These are phyloP conservation scores for Tangara arthus DNA, from an alignment of 2,797 vertebrate genomes.

Conservation along the genomic window DNA sequence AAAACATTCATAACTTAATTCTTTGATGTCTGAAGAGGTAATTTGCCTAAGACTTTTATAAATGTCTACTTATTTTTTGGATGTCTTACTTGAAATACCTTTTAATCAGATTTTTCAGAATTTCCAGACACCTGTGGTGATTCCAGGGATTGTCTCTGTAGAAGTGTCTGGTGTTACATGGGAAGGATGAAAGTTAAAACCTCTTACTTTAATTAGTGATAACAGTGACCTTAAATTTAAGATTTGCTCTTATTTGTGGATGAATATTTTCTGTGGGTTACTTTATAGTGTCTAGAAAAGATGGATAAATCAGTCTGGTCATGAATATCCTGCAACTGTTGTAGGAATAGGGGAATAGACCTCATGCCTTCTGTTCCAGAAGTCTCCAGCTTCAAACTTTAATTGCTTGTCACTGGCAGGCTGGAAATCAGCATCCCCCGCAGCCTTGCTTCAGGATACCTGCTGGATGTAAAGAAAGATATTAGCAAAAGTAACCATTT, in stretches of 20 bases:
- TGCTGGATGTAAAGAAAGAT: not conserved
- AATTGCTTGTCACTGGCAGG: not conserved
- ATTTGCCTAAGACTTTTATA: not conserved
- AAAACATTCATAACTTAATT: constrained; percentile 71
- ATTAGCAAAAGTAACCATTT: not conserved
- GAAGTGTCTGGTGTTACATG: not conserved
- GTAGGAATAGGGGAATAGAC: not conserved
- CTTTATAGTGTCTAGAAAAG: not conserved
- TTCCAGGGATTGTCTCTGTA: not conserved
- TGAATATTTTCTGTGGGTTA: not conserved
- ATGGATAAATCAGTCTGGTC: not conserved
- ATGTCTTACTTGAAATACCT: not conserved
- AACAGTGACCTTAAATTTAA: not conserved
- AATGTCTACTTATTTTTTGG: not conserved
- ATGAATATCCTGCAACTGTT: not conserved
- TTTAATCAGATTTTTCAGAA: not conserved
- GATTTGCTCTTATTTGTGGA: not conserved
- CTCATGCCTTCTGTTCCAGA: not conserved
- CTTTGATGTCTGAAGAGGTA: constrained; percentile 38
- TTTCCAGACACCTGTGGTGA: not conserved
- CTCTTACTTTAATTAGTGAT: not conserved
- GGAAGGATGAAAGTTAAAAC: not conserved
- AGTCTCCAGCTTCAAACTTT: not conserved
- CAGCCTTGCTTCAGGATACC: not conserved
- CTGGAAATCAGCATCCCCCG: not conserved